Evolutionary conservation across 2,888 invertebrate species (phyloP).

Genomic region (Norana najaformis): DNA sequence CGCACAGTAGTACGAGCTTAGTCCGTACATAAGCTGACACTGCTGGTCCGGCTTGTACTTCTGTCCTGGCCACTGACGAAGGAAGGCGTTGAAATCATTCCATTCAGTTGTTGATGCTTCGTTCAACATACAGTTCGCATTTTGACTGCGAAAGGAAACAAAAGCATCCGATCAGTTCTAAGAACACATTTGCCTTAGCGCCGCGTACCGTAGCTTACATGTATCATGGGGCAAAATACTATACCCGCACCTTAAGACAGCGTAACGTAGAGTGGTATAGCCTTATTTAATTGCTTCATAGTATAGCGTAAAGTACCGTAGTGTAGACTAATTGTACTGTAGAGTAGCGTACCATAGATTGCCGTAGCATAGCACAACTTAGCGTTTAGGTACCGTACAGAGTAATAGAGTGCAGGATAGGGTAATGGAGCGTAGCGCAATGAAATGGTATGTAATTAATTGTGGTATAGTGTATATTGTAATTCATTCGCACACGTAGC

Average conservation of each 20-base stretch:
- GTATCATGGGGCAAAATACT: no score
- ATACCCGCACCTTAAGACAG: no score
- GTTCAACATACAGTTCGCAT: slow-evolving; percentile 34
- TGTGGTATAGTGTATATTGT: no score
- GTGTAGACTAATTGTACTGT: no score
- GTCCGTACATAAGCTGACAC: slow-evolving; percentile 51
- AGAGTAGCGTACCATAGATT: no score
- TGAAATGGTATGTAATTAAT: neutral
- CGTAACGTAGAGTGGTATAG: no score
- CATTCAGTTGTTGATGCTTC: slow-evolving; percentile 16
- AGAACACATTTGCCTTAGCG: neutral
- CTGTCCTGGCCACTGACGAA: slow-evolving; percentile 49
- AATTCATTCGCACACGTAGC: neutral
- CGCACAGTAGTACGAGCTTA: slow-evolving; percentile 51
- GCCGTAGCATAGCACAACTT: no score
- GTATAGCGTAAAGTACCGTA: neutral
- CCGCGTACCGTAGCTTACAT: neutral
- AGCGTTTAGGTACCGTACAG: no score
- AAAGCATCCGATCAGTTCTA: neutral
- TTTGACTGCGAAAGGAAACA: slow-evolving; percentile 9
- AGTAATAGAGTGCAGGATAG: neutral
- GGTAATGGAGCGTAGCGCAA: neutral
- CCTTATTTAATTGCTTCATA: no score
- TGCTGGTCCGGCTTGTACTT: slow-evolving; percentile 51
- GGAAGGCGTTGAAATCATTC: neutral